Conservation (phyloP, 2,797 vertebrate genomes). For the Aldrovandia affinis region DNA sequence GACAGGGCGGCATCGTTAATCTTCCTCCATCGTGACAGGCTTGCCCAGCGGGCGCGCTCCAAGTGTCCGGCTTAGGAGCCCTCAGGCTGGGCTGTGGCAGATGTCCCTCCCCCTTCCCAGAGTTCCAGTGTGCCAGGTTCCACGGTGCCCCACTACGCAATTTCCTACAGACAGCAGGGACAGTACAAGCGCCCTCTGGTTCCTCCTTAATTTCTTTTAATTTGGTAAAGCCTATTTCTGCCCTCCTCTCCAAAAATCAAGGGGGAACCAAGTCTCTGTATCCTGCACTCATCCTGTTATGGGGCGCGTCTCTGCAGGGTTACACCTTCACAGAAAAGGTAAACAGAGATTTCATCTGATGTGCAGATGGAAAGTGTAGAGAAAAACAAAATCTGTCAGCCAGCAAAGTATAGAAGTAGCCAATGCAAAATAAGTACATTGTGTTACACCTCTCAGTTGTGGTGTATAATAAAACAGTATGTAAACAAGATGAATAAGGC, state of each 20-base stretch:
- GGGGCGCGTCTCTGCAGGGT: not conserved
- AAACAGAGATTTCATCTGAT: not conserved
- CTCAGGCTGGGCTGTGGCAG: slow-evolving; percentile 48
- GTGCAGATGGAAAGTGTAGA: not conserved
- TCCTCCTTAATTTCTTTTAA: slow-evolving; percentile 50
- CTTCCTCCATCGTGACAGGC: slow-evolving; percentile 53
- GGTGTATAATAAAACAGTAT: not conserved
- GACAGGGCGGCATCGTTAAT: slow-evolving; percentile 41
- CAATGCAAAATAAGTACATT: not conserved
- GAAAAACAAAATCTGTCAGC: not conserved
- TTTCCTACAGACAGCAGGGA: slow-evolving; percentile 48
- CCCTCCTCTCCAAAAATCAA: slow-evolving; percentile 22
- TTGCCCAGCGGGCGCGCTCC: slow-evolving; percentile 44
- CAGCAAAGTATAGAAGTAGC: not conserved
- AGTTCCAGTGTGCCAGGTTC: slow-evolving; percentile 45
- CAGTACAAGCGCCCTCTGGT: slow-evolving; percentile 41
- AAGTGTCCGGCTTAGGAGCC: slow-evolving; percentile 37
- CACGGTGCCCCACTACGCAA: slow-evolving; percentile 46
- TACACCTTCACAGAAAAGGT: not conserved
- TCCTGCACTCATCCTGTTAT: not conserved
- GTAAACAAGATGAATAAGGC: not conserved
- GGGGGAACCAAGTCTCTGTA: not conserved
- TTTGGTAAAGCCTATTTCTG: slow-evolving; percentile 45
- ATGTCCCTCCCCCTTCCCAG: slow-evolving; percentile 45
- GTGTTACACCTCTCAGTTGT: not conserved